Evolutionary conservation across 2,113 vertebrate species (phyloP), one percentile per base, ranked within the genome.

Genomic region (Nibea albiflora): DNA sequence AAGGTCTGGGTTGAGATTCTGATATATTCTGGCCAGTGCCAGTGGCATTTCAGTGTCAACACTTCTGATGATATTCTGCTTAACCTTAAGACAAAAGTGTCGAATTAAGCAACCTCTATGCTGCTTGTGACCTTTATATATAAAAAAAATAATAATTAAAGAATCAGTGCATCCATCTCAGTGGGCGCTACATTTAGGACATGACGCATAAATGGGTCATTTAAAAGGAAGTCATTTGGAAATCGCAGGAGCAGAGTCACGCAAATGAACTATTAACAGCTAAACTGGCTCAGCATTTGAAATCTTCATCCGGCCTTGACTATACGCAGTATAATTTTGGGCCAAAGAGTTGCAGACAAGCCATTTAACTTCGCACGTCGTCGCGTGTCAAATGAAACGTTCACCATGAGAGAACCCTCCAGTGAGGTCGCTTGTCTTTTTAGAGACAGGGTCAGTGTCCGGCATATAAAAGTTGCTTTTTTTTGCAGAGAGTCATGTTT

Each of bases 21-120:
- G 75, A 87, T 60, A 9, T 76, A 76, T 86, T 88, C 75, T 64
- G 65, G 47, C 72, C 70, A 64, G 26, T 69, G 56, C 83, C 83
- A 52, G 78, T 89, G 89, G 81, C 85, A 88, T 91, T 92, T 90
- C 72, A 73, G 44, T 73, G 82, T 83, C 78, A 88, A 84, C 80
- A 81, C 79, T 60, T 81, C 49, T 50, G 79, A 84, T 71, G 74
- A 68, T 83, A 78, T 82, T 84, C 73, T 68, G 46, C 79, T 86
- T 83, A 78, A 90, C 76, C 75, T 73, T 60, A 76, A 83, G 50
- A 90, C 78, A 83, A 73, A 73, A 80, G 60, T 89, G 71, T 90
- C 84, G 89, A 76, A 90, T 82, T 75, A 92, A 86, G 81, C 28
- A 54, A 85, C 85, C 68, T 77, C 74, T 12, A 79, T 57, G 31